Conservation (phyloP, 2,797 vertebrate genomes). For the Anabas testudineus region DNA sequence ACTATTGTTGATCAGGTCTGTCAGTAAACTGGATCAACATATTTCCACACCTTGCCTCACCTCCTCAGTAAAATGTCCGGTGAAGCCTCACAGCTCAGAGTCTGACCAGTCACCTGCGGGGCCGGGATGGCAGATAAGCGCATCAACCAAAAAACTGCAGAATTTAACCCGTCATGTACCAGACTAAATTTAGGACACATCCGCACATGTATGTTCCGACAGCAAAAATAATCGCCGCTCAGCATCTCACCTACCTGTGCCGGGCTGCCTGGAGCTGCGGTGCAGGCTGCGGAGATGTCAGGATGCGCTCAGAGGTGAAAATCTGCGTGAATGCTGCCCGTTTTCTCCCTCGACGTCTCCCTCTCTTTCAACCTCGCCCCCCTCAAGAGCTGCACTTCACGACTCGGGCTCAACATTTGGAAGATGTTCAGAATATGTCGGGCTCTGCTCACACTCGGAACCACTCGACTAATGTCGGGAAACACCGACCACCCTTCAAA, state of each 20-base stretch:
- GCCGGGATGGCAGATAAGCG: constrained; percentile 60
- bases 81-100: constrained; percentile 23
- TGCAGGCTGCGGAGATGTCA: constrained; percentile 36
- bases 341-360: constrained; percentile 60
- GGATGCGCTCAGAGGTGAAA: constrained; percentile 38
- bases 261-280: constrained; percentile 7
- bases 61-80: neutral
- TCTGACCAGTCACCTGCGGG: constrained; percentile 50
- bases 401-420: constrained; percentile 80
- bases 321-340: constrained; percentile 33
- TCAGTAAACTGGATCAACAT: neutral
- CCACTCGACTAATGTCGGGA: constrained; percentile 78
- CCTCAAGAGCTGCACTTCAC: constrained; percentile 74
- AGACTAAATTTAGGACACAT: constrained; percentile 10
- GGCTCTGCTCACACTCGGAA: constrained; percentile 72
- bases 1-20: neutral
- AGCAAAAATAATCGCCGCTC: neutral
- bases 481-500: constrained; percentile 58
- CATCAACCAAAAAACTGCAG: constrained; percentile 83
- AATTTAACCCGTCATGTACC: constrained; percentile 86
- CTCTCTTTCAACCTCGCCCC: constrained; percentile 72
- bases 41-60: constrained; percentile 43
- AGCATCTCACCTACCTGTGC: constrained; percentile 45
- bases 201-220: constrained; percentile 36
- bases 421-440: constrained; percentile 78